These are phyloP conservation scores for Entomobrya proxima DNA, from an alignment of 2,888 invertebrate species.

Conservation along the genomic window DNA sequence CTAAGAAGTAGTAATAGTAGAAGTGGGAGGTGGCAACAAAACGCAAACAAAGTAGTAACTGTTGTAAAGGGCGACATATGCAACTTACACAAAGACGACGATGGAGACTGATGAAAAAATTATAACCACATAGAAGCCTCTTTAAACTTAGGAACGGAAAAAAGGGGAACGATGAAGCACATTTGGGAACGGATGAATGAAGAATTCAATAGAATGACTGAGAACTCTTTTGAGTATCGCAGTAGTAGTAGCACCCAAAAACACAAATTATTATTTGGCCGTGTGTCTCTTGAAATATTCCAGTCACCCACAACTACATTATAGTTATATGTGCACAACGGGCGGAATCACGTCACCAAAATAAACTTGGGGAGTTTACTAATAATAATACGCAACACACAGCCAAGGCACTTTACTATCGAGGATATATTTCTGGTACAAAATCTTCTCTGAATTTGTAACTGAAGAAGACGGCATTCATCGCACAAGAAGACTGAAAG, in stretches of 20 bases:
- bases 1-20: background rate
- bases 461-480: background rate
- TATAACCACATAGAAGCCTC: background rate
- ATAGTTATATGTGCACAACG: no score
- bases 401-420: background rate
- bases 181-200: slow-evolving; percentile 40
- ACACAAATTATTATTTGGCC: slow-evolving; percentile 22
- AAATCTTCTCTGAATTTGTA: slow-evolving; percentile 1
- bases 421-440: background rate
- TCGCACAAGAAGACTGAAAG: slow-evolving; percentile 16
- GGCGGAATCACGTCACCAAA: slow-evolving; percentile 7
- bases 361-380: slow-evolving; percentile 17
- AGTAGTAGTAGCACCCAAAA: background rate
- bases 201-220: slow-evolving; percentile 4
- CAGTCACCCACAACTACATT: slow-evolving; percentile 22
- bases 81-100: background rate
- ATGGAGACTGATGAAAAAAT: background rate
- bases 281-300: background rate
- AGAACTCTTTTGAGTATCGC: background rate
- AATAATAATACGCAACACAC: background rate
- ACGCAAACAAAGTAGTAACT: background rate
- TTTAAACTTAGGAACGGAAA: slow-evolving; percentile 17
- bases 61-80: slow-evolving; percentile 1
- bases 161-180: slow-evolving; percentile 8
- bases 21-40: background rate